Evolutionary conservation across 2,113 vertebrate species (phyloP), one percentile per base, ranked within the genome.

Genomic region (Ailurus styani): DNA sequence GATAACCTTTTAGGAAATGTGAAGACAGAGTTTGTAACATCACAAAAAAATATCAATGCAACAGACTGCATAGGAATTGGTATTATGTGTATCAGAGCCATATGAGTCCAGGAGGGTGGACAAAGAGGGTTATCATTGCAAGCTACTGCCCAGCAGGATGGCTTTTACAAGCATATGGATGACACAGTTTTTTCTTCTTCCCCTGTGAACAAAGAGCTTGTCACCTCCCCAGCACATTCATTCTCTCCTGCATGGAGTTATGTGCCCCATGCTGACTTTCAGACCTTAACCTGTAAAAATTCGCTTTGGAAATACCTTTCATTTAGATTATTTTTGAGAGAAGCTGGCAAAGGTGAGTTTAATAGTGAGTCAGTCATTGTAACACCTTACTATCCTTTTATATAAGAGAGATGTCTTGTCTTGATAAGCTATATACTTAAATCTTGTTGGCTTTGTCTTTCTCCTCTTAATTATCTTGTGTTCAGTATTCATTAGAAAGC

Each of bases 201-300:
- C 91, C 54, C 52, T 60, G 21, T 95, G 82, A 91, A 70, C 62
- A 96, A 94, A 95, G n/a, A 91, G 31, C 87, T 97, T 93, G 95
- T 98, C 81, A 89, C 95, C 87, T 88, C 92, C 68, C 91, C 57
- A 96, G 64, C 17, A 81, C 50, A 40, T 93, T 72, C 66, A 94
- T 90, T 42, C 75, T 96, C 42, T 94, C 60, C 91, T 70, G 62
- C 75, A 57, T 66, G 57, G 64, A 42, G 25, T 68, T 95, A 31
- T 96, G 47, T 34, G 77, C 81, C 55, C 8, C 96, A 92, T 86
- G 9, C 14, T 94, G 94, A 37, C 72, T 78, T 97, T 96, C 25
- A 68, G 70, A 82, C 3, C 25, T 96, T 85, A 96, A 60, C 1
- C 7, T 83, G 47, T 13, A 97, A 97, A 18, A 47, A 96, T 42